phyloP scores from a whole-genome alignment of 2,888 invertebrate species.

The Hypena proboscidalis region DNA sequence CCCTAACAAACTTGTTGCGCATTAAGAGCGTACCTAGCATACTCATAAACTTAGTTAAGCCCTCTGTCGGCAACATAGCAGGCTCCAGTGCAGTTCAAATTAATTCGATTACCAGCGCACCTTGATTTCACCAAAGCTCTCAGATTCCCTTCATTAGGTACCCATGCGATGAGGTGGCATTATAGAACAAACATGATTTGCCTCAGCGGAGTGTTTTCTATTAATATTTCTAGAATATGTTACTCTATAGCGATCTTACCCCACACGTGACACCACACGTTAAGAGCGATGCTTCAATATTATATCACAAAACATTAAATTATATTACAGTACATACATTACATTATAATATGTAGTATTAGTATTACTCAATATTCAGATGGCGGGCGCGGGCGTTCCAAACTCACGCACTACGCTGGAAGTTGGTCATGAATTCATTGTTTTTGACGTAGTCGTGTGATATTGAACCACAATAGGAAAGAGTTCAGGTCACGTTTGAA shows the following conservation, averaged over 20 bases:
- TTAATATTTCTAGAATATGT: slow-evolving; percentile 27
- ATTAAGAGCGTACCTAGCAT: slow-evolving; percentile 76
- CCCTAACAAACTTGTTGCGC: slow-evolving; percentile 81
- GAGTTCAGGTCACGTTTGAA: slow-evolving; percentile 79
- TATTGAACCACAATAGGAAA: slow-evolving; percentile 80
- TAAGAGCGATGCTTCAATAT: slow-evolving; percentile 34
- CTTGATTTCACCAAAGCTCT: slow-evolving; percentile 74
- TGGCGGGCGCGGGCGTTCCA: slow-evolving; percentile 54
- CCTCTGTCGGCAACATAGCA: slow-evolving; percentile 73
- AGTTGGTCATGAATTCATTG: slow-evolving; percentile 82
- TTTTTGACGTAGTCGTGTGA: slow-evolving; percentile 77
- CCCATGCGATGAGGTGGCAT: slow-evolving; percentile 46
- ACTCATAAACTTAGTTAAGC: slow-evolving; percentile 82
- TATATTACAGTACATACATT: too few species aligned
- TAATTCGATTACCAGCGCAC: slow-evolving; percentile 83
- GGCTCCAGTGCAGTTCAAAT: slow-evolving; percentile 75
- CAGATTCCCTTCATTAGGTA: slow-evolving; percentile 71
- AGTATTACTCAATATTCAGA: slow-evolving; percentile 71
- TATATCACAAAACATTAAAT: slow-evolving; percentile 50
- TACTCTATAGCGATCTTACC: too few species aligned
- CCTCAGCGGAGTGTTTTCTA: slow-evolving; percentile 34
- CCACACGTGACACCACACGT: too few species aligned
- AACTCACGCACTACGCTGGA: slow-evolving; percentile 67
- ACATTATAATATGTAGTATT: too few species aligned
- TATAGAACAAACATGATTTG: slow-evolving; percentile 57